Conservation (phyloP, 2,888 invertebrate species). For the Gastracanthus pulcherrimus region DNA sequence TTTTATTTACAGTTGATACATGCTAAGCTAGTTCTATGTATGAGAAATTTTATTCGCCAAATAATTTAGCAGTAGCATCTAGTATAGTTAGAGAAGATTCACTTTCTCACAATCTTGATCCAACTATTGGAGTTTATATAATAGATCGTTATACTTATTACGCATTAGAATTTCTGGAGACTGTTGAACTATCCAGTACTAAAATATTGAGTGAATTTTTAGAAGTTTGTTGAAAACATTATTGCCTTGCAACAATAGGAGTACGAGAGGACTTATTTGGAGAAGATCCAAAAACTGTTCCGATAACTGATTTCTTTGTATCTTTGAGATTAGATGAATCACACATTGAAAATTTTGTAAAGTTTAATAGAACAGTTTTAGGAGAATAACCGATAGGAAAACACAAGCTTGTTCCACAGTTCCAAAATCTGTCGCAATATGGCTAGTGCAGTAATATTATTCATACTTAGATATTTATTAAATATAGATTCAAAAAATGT, state of each 20-base stretch:
- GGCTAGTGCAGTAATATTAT: too few species aligned
- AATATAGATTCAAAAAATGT: neutral
- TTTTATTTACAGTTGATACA: conserved; percentile 99
- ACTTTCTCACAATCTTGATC: conserved; percentile 98
- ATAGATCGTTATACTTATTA: conserved; percentile 99
- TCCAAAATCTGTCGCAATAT: conserved; percentile 69
- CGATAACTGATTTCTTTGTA: conserved; percentile 99
- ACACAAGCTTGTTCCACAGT: conserved; percentile 67
- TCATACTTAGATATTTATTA: too few species aligned
- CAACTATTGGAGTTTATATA: conserved; percentile 98
- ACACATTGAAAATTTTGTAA: conserved; percentile 72
- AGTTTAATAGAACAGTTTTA: conserved; percentile 59
- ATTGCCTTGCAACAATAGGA: conserved; percentile 97
- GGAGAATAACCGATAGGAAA: conserved; percentile 62
- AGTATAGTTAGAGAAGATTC: conserved; percentile 99
- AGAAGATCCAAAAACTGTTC: conserved; percentile 91
- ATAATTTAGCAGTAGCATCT: conserved; percentile 97
- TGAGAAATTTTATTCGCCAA: conserved; percentile 98
- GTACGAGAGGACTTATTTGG: conserved; percentile 93
- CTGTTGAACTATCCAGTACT: conserved; percentile 91
- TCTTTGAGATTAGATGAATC: conserved; percentile 92
- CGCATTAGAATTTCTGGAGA: conserved; percentile 96
- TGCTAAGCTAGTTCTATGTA: conserved; percentile 99
- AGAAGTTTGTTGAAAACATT: conserved; percentile 94
- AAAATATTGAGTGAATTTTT: conserved; percentile 97